Evolutionary conservation across 2,888 invertebrate species (phyloP).

Genomic region (Volucella inflata): DNA sequence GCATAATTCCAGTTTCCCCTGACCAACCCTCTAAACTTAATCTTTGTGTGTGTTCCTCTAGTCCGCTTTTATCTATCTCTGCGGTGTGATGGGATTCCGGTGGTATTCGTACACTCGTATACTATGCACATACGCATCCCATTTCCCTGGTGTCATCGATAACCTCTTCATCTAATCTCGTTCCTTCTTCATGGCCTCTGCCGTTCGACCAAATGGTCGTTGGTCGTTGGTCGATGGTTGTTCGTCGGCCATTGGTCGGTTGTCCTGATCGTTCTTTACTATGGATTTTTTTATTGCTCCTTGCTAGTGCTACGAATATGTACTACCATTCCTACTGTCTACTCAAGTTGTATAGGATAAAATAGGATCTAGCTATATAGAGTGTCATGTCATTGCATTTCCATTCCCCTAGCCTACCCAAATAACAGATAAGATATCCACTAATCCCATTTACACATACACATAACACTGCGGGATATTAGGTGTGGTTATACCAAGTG

Average conservation of each 20-base stretch:
- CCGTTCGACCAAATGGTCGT: too few relatives aligned
- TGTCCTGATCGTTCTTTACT: neutral
- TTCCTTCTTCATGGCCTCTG: slow-evolving; percentile 7
- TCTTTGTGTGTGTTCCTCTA: slow-evolving; percentile 1
- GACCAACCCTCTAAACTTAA: neutral
- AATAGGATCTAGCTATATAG: slow-evolving; percentile 36
- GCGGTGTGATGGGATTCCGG: slow-evolving; percentile 15
- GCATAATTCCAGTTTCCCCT: slow-evolving; percentile 37
- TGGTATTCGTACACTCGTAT: neutral
- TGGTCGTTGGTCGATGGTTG: too few relatives aligned
- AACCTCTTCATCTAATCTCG: slow-evolving; percentile 64
- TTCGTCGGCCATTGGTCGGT: slow-evolving; percentile 9
- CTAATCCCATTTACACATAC: slow-evolving; percentile 67
- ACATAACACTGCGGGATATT: slow-evolving; percentile 51
- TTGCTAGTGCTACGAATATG: neutral
- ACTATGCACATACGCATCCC: slow-evolving; percentile 44
- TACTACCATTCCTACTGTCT: too few relatives aligned
- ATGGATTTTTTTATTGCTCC: slow-evolving; percentile 59
- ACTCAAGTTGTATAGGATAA: neutral
- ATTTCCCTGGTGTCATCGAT: slow-evolving; percentile 66
- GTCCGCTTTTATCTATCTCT: slow-evolving; percentile 18
- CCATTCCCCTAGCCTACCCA: slow-evolving; percentile 23
- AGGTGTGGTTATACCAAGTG: slow-evolving; percentile 56
- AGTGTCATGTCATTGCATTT: slow-evolving; percentile 61
- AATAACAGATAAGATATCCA: slow-evolving; percentile 72